Evolutionary conservation across 2,113 vertebrate species (phyloP).

Genomic region (Crocuta crocuta): DNA sequence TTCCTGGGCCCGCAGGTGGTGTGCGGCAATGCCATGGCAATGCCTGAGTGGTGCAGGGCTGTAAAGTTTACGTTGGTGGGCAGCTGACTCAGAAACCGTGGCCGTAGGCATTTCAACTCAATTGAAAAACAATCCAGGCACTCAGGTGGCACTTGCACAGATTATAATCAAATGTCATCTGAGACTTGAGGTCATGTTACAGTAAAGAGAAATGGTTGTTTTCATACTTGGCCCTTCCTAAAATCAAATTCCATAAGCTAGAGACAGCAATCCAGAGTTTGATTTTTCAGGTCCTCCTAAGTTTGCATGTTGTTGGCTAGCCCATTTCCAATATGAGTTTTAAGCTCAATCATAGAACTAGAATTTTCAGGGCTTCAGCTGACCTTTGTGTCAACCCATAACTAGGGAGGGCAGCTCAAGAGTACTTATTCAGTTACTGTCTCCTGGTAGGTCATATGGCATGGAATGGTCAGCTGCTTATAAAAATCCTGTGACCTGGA

Average conservation of each 20-base stretch:
- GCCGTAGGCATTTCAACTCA: background rate
- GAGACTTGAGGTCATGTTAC: conserved; percentile 50
- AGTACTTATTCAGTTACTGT: background rate
- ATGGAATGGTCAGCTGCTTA: background rate
- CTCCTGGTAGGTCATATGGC: background rate
- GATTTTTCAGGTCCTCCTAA: conserved; percentile 6
- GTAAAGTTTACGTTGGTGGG: background rate
- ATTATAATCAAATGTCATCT: conserved; percentile 68
- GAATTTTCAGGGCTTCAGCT: conserved; percentile 34
- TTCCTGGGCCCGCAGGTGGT: background rate
- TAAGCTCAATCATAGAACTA: background rate
- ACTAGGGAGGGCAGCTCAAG: background rate
- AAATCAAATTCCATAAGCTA: background rate
- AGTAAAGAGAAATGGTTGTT: conserved; percentile 5
- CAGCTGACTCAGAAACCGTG: background rate
- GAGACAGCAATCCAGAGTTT: background rate
- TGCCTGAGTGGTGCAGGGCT: background rate
- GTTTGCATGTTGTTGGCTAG: conserved; percentile 5
- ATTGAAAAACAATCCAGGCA: conserved; percentile 61
- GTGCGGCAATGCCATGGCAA: background rate
- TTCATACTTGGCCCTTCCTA: conserved; percentile 12
- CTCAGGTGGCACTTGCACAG: conserved; percentile 48
- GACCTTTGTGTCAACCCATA: conserved; percentile 45
- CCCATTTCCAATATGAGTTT: background rate
- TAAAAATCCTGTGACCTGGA: background rate